Percentiles rank a stretch among this genome's conserved stretches.
phyloP scores from a whole-genome alignment of 2,797 vertebrate genomes.

The Craterocephalus amniculus region DNA sequence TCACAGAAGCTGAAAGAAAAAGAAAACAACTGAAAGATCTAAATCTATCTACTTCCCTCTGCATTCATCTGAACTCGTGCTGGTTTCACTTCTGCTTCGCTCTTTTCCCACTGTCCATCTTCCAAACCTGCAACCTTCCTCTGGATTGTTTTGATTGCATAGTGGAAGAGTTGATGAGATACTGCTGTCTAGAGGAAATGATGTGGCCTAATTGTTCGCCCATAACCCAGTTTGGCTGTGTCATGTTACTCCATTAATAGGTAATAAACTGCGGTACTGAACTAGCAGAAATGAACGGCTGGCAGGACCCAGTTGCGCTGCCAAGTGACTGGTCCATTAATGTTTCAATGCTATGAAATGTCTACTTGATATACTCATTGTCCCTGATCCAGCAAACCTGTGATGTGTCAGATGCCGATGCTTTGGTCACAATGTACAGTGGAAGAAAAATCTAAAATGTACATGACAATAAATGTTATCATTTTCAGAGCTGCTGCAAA shows the following conservation, averaged over 20 bases:
- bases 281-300: slow-evolving; percentile 62
- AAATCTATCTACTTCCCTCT: not conserved
- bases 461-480: not conserved
- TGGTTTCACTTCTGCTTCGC: slow-evolving; percentile 49
- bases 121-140: slow-evolving; percentile 54
- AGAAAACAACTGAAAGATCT: slow-evolving; percentile 20
- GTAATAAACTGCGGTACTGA: slow-evolving; percentile 61
- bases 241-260: slow-evolving; percentile 78
- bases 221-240: slow-evolving; percentile 54
- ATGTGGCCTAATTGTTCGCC: slow-evolving; percentile 66
- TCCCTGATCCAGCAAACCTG: slow-evolving; percentile 18
- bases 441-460: not conserved
- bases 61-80: not conserved
- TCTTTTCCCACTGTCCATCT: slow-evolving; percentile 27
- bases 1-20: slow-evolving; percentile 4
- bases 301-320: slow-evolving; percentile 41
- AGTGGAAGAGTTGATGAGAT: slow-evolving; percentile 57
- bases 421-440: not conserved
- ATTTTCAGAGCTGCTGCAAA: not conserved
- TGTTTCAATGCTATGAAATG: slow-evolving; percentile 76
- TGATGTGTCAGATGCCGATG: not conserved
- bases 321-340: slow-evolving; percentile 52
- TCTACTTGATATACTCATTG: slow-evolving; percentile 40
- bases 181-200: slow-evolving; percentile 51
- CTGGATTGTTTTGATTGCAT: slow-evolving; percentile 54